Conservation (phyloP, 2,113 vertebrate genomes). For the Pollachius pollachius region DNA sequence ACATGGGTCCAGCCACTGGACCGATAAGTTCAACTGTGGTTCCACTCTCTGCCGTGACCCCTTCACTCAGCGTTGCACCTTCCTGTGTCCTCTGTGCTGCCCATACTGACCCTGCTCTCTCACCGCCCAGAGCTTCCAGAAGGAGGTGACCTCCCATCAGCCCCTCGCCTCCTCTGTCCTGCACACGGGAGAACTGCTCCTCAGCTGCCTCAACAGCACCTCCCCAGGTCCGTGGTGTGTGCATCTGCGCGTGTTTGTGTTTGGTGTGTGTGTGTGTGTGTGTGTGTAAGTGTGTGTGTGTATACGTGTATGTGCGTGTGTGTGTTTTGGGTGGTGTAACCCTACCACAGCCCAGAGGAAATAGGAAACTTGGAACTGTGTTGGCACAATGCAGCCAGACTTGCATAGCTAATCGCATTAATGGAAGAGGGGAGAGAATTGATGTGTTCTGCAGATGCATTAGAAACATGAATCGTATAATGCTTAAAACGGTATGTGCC, state of each 20-base stretch:
- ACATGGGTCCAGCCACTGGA: too few relatives aligned
- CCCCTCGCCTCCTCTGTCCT: conserved; percentile 78
- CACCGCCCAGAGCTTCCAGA: conserved; percentile 80
- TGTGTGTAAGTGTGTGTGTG: too few relatives aligned
- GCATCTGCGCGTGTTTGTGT: too few relatives aligned
- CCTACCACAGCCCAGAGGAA: background rate
- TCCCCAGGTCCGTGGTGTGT: conserved; percentile 78
- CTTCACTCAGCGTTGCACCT: too few relatives aligned
- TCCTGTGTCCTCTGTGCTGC: too few relatives aligned
- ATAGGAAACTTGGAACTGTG: background rate
- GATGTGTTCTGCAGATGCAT: background rate
- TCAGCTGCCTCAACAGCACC: conserved; percentile 76
- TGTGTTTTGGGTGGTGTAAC: background rate
- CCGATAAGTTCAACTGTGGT: too few relatives aligned
- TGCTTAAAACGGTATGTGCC: too few relatives aligned
- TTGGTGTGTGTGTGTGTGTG: too few relatives aligned
- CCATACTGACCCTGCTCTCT: background rate
- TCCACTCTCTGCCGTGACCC: too few relatives aligned
- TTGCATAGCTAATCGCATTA: too few relatives aligned
- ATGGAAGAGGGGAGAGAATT: background rate
- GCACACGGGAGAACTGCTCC: conserved; percentile 80
- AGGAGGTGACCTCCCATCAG: conserved; percentile 76
- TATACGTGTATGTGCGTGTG: background rate
- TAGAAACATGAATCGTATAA: too few relatives aligned
- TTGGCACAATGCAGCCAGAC: too few relatives aligned